A percentile compares a stretch with the other conserved stretches of the same genome.
Conservation (phyloP, 2,797 vertebrate genomes). For the Eremophila alpestris region DNA sequence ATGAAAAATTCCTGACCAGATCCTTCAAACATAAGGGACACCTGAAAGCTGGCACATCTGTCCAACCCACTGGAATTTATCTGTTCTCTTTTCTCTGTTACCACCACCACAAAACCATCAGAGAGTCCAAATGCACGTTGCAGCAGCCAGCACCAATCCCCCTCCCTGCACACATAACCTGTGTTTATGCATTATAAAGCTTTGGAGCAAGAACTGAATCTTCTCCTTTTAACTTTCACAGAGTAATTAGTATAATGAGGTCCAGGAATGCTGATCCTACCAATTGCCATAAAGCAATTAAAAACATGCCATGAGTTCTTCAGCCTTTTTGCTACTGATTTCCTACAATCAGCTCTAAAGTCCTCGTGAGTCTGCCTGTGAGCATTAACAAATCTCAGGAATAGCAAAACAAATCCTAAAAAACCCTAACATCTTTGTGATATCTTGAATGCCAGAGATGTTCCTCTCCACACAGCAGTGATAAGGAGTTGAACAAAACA, state of each 20-base stretch:
- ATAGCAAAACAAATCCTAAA: not conserved
- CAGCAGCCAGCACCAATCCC: not conserved
- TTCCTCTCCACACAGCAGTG: not conserved
- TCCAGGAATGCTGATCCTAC: not conserved
- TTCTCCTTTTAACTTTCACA: not conserved
- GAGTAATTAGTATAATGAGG: not conserved
- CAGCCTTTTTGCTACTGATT: not conserved
- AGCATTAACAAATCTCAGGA: not conserved
- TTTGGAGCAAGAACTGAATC: not conserved
- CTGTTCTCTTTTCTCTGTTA: not conserved
- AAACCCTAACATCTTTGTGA: not conserved
- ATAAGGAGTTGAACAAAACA: not conserved
- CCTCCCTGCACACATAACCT: not conserved
- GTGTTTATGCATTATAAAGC: not conserved
- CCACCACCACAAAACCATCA: not conserved
- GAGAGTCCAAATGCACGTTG: not conserved
- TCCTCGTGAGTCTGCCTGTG: not conserved
- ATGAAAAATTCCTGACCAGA: not conserved
- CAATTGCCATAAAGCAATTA: fast-evolving
- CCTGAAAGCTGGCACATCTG: not conserved
- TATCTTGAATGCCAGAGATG: not conserved
- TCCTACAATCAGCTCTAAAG: not conserved
- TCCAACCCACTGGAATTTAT: not conserved
- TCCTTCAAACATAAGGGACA: not conserved
- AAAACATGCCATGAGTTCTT: not conserved